These are phyloP conservation scores for Aselliscus stoliczkanus DNA, from an alignment of 2,797 vertebrate species.

Conservation along the genomic window DNA sequence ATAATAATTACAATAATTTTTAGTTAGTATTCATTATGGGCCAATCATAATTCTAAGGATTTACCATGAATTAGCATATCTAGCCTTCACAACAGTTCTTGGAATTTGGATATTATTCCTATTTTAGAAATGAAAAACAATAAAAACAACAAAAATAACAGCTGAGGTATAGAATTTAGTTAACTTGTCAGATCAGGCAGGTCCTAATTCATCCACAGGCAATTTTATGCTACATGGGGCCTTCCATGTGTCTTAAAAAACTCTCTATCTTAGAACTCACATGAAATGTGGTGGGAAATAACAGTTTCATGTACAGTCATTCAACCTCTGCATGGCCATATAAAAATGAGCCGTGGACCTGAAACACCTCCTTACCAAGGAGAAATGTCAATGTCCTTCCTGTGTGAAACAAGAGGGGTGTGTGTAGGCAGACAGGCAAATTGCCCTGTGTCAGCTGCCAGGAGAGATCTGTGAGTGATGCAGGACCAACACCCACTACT, in stretches of 20 bases:
- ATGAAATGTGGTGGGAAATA: background rate
- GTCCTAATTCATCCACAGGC: background rate
- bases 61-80: background rate
- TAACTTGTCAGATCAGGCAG: background rate
- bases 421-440: background rate
- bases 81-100: background rate
- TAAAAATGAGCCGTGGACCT: background rate
- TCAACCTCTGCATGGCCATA: background rate
- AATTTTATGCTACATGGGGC: background rate
- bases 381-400: background rate
- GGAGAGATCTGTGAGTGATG: background rate
- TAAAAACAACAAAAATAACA: background rate
- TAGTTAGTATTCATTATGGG: background rate
- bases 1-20: background rate
- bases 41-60: background rate
- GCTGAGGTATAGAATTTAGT: background rate
- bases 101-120: background rate
- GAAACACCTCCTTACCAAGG: background rate
- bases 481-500: too few species aligned
- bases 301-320: background rate
- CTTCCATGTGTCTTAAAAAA: background rate
- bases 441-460: background rate
- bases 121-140: background rate
- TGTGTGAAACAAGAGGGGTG: background rate
- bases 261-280: background rate